A percentile compares a stretch with the other conserved stretches of the same genome.
phyloP scores from a whole-genome alignment of 2,888 invertebrate species.

The Tetanocera ferruginea region DNA sequence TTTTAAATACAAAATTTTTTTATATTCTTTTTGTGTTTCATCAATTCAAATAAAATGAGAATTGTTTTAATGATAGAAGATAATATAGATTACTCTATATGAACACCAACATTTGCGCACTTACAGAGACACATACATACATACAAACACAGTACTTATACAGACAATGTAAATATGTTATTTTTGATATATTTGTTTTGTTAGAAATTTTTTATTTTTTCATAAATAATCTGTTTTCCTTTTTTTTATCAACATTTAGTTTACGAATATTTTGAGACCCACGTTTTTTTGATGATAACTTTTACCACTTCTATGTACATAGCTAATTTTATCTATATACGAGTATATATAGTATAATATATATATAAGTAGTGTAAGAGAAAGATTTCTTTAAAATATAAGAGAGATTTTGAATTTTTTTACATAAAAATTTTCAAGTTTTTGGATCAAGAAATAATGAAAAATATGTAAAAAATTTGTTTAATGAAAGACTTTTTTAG shows the following conservation, averaged over 20 bases:
- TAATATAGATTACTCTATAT: neutral
- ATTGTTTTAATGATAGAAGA: neutral
- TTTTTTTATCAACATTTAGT: constrained; percentile 15
- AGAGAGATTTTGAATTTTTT: too few relatives aligned
- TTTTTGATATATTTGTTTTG: neutral
- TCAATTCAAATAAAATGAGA: constrained; percentile 11
- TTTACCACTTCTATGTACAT: neutral
- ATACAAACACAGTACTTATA: constrained; percentile 13
- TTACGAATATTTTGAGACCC: constrained; percentile 31
- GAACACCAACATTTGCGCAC: constrained; percentile 21
- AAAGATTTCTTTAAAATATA: neutral
- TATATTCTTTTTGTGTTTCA: neutral
- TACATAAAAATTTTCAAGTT: too few relatives aligned
- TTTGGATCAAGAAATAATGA: too few relatives aligned
- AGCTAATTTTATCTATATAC: neutral
- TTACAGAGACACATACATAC: neutral
- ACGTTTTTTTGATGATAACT: constrained; percentile 18
- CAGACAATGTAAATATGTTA: constrained; percentile 20
- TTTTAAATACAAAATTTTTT: neutral
- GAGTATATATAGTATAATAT: too few relatives aligned
- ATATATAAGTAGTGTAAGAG: neutral
- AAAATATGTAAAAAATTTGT: too few relatives aligned
- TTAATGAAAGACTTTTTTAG: too few relatives aligned
- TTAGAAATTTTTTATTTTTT: neutral
- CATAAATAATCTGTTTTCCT: constrained; percentile 21